These are phyloP conservation scores for Bradypodion ventrale DNA, from an alignment of 2,797 vertebrate species.

Conservation along the genomic window DNA sequence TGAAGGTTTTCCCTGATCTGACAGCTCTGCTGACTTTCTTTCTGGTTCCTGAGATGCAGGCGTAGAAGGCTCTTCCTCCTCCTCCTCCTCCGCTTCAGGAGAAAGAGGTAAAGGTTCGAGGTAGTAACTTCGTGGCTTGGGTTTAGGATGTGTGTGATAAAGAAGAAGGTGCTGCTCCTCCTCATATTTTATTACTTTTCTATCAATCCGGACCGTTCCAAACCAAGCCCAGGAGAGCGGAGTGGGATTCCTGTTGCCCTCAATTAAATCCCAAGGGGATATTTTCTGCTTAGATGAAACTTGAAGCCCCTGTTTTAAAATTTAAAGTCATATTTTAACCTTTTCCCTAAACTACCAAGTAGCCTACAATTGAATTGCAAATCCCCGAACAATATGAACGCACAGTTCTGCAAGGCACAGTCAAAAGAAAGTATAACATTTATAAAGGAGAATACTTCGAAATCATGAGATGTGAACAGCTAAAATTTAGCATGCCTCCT, in stretches of 20 bases:
- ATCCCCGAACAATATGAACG: not conserved
- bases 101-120: conserved; percentile 77
- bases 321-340: not conserved
- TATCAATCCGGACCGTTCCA: conserved; percentile 74
- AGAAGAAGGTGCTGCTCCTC: conserved; percentile 78
- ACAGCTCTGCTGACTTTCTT: conserved; percentile 71
- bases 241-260: conserved; percentile 77
- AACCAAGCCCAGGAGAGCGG: conserved; percentile 82
- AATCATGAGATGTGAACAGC: no score
- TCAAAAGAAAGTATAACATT: not conserved
- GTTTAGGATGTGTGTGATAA: conserved; percentile 74
- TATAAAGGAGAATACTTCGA: not conserved
- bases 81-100: conserved; percentile 78
- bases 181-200: conserved; percentile 74
- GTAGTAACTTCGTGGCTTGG: conserved; percentile 78
- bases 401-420: not conserved
- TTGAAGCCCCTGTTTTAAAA: conserved; percentile 74
- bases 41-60: conserved; percentile 76
- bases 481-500: not conserved
- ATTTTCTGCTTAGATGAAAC: conserved; percentile 79
- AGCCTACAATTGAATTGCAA: not conserved
- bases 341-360: not conserved
- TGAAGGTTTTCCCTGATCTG: conserved; percentile 68
- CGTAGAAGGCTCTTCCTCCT: conserved; percentile 74
- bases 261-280: conserved; percentile 79